Percentiles rank a stretch among this genome's conserved stretches.
Evolutionary conservation across 64 coral and sea anemone genomes (phyloP).

Genomic region (Porites lutea): DNA sequence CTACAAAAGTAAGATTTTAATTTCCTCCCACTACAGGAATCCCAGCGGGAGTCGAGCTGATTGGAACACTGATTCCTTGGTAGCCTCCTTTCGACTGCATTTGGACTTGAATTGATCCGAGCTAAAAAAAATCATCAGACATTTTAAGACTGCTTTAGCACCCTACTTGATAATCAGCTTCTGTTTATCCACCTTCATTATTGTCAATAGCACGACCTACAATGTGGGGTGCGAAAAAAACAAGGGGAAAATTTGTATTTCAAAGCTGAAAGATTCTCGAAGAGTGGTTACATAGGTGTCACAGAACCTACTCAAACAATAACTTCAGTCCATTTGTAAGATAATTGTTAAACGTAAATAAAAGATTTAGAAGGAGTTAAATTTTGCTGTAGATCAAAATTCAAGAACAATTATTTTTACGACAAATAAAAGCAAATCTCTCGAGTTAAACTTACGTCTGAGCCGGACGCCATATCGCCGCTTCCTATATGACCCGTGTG

Average conservation of each 20-base stretch:
- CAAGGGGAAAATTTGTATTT: constrained; percentile 8
- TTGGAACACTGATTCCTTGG: constrained; percentile 36
- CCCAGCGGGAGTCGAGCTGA: constrained; percentile 8
- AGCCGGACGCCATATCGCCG: constrained; percentile 45
- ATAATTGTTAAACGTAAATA: constrained; percentile 20
- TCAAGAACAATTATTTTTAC: neutral
- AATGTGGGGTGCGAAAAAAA: neutral
- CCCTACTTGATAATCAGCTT: neutral
- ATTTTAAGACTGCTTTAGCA: neutral
- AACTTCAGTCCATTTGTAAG: constrained; percentile 16
- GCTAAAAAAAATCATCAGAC: constrained; percentile 6
- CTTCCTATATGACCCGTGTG: constrained; percentile 45
- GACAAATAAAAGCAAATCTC: neutral
- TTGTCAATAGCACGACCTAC: neutral
- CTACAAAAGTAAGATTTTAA: neutral
- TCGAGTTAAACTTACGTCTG: constrained; percentile 10
- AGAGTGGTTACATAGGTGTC: neutral
- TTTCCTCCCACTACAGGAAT: constrained; percentile 37
- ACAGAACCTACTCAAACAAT: neutral
- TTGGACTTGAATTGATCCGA: constrained; percentile 48
- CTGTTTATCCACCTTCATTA: neutral
- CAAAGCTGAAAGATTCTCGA: neutral
- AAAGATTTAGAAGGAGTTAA: constrained; percentile 7
- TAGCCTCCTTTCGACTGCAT: constrained; percentile 53
- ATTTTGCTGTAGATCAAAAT: neutral